A percentile compares a stretch with the other conserved stretches of the same genome.
These are phyloP conservation scores for Sebastes kiyomatsui DNA, from an alignment of 2,797 vertebrate species.

Conservation along the genomic window DNA sequence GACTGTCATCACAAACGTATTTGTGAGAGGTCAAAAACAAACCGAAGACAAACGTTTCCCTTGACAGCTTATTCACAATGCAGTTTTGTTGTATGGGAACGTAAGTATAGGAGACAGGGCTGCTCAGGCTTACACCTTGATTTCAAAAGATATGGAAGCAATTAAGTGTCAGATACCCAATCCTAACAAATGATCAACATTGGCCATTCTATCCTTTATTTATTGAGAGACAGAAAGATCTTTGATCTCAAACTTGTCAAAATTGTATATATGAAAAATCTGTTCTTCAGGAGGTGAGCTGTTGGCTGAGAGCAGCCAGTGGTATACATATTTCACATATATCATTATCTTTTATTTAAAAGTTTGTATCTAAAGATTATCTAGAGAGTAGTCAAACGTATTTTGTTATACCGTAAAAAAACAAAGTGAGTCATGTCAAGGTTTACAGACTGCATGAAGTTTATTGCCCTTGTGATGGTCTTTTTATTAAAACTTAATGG, in stretches of 20 bases:
- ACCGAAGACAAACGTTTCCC: background rate
- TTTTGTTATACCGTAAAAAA: constrained; percentile 35
- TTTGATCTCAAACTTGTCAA: background rate
- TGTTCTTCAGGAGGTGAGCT: background rate
- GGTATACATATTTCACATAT: background rate
- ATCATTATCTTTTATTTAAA: background rate
- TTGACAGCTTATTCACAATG: background rate
- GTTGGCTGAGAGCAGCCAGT: background rate
- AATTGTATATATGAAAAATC: background rate
- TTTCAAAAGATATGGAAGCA: background rate
- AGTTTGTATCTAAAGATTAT: background rate
- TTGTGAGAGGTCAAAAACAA: background rate
- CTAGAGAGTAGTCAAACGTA: background rate
- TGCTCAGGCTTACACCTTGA: background rate
- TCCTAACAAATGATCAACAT: background rate
- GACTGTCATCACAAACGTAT: background rate
- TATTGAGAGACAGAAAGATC: background rate
- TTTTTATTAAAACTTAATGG: constrained; percentile 62
- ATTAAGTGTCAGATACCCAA: background rate
- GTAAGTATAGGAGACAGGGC: background rate
- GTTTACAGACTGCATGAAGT: constrained; percentile 38
- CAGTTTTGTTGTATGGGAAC: background rate
- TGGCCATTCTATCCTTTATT: background rate
- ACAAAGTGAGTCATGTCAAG: constrained; percentile 22
- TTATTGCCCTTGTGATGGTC: constrained; percentile 28